Conservation (phyloP, 2,797 vertebrate genomes). For the Kryptolebias ocellatus region DNA sequence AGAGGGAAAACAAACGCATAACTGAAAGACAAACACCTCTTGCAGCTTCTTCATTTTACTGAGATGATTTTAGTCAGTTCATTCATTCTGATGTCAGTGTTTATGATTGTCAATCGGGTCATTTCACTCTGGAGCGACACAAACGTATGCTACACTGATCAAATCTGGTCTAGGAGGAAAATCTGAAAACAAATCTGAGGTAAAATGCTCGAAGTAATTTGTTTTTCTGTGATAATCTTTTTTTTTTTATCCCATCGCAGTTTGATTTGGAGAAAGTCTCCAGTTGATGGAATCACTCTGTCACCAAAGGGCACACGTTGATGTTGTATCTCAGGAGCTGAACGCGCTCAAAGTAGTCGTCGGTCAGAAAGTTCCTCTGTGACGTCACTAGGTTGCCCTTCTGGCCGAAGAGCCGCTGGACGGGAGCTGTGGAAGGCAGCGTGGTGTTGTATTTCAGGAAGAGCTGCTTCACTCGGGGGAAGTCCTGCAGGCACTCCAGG, state of each 20-base stretch:
- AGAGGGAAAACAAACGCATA: conserved; percentile 51
- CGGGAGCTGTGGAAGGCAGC: conserved; percentile 77
- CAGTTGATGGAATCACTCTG: conserved; percentile 28
- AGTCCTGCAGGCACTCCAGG: conserved; percentile 80
- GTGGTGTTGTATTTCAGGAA: conserved; percentile 83
- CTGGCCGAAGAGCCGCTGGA: conserved; percentile 79
- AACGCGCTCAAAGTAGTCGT: conserved; percentile 80
- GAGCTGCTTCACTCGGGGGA: conserved; percentile 78
- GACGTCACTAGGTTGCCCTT: conserved; percentile 75
- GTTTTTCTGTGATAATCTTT: conserved; percentile 15
- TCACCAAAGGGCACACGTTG: conserved; percentile 56
- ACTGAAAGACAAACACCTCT: conserved; percentile 45
- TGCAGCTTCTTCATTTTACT: conserved; percentile 52
- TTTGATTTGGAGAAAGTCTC: conserved; percentile 38
- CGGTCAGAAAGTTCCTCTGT: conserved; percentile 75
- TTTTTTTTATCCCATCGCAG: conserved; percentile 39
- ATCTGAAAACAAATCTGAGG: conserved; percentile 39
- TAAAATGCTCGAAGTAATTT: conserved; percentile 35
- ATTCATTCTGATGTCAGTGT: conserved; percentile 25
- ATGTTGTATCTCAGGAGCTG: conserved; percentile 81
- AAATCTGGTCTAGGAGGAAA: conserved; percentile 21
- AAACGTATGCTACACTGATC: conserved; percentile 17
- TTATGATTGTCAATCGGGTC: conserved; percentile 62
- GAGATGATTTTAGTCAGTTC: conserved; percentile 31
- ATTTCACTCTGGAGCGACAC: conserved; percentile 27